A percentile compares a stretch with the other conserved stretches of the same genome.
phyloP scores from a whole-genome alignment of 1,140 invertebrate species.

The Helicoverpa zea region DNA sequence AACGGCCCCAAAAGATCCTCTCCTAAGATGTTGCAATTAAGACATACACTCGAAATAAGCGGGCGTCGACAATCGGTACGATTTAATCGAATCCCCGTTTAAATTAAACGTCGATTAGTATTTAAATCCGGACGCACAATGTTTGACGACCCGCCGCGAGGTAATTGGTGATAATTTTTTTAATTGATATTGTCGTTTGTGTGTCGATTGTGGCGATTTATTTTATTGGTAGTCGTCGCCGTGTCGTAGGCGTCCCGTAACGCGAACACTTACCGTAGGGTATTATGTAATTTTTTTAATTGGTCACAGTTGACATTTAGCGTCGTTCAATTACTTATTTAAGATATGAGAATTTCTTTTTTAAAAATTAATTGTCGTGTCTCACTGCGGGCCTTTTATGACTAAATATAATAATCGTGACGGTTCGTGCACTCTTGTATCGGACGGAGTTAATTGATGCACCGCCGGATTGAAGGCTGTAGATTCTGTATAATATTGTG shows the following conservation, averaged over 20 bases:
- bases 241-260: constrained; percentile 36
- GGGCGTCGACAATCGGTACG: constrained; percentile 64
- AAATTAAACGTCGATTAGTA: constrained; percentile 72
- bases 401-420: constrained; percentile 51
- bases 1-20: constrained; percentile 65
- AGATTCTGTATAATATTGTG: constrained; percentile 36
- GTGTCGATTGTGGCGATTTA: constrained; percentile 49
- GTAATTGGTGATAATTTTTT: constrained; percentile 81
- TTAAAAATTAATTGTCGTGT: constrained; percentile 40
- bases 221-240: constrained; percentile 36
- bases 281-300: constrained; percentile 51
- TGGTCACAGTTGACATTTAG: constrained; percentile 55
- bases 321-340: constrained; percentile 52
- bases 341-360: constrained; percentile 49
- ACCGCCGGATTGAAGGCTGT: constrained; percentile 25
- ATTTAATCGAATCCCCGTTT: constrained; percentile 69
- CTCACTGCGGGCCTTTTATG: constrained; percentile 41
- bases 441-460: constrained; percentile 41
- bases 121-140: constrained; percentile 71
- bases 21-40: constrained; percentile 75
- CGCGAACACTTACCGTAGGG: constrained; percentile 29
- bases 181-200: constrained; percentile 68
- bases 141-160: constrained; percentile 71
- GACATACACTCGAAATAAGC: constrained; percentile 71
- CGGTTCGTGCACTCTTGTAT: constrained; percentile 32